Conservation (phyloP, 2,797 vertebrate genomes). For the Oreonectes daqikongensis region DNA sequence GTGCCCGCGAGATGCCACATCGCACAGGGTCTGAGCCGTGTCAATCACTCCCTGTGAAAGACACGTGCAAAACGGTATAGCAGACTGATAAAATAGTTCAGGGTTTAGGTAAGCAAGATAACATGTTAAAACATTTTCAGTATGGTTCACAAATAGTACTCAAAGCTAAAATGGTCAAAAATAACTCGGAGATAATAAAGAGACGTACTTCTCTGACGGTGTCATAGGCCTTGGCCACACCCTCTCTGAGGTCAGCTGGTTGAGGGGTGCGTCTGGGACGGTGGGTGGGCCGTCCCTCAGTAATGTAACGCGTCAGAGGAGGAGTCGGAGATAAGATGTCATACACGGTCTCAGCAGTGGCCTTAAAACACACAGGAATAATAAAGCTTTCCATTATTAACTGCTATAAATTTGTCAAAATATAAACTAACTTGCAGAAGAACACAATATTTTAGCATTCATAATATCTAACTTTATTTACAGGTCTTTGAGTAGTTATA, state of each 20-base stretch:
- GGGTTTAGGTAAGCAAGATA: too few relatives aligned
- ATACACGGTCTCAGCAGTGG: slow-evolving; percentile 91
- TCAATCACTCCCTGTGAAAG: slow-evolving; percentile 86
- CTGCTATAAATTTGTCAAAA: too few relatives aligned
- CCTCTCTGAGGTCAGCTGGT: slow-evolving; percentile 89
- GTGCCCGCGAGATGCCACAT: slow-evolving; percentile 88
- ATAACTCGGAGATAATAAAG: neutral
- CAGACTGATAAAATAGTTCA: neutral
- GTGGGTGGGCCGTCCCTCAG: slow-evolving; percentile 77
- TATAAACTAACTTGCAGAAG: too few relatives aligned
- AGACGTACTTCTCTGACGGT: slow-evolving; percentile 85
- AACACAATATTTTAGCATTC: too few relatives aligned
- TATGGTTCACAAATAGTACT: too few relatives aligned
- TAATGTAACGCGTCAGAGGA: slow-evolving; percentile 80
- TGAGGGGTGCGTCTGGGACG: slow-evolving; percentile 81
- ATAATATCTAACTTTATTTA: neutral
- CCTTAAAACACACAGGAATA: slow-evolving; percentile 65
- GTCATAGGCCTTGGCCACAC: slow-evolving; percentile 92
- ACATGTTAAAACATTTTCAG: too few relatives aligned
- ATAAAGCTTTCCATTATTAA: neutral
- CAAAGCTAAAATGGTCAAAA: too few relatives aligned
- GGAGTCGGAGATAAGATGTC: slow-evolving; percentile 91
- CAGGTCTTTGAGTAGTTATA: neutral
- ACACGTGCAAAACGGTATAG: neutral
- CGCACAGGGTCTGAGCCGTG: slow-evolving; percentile 90